These are phyloP conservation scores for Brachionus koreanus DNA, from an alignment of 1,140 invertebrate species.

Conservation along the genomic window DNA sequence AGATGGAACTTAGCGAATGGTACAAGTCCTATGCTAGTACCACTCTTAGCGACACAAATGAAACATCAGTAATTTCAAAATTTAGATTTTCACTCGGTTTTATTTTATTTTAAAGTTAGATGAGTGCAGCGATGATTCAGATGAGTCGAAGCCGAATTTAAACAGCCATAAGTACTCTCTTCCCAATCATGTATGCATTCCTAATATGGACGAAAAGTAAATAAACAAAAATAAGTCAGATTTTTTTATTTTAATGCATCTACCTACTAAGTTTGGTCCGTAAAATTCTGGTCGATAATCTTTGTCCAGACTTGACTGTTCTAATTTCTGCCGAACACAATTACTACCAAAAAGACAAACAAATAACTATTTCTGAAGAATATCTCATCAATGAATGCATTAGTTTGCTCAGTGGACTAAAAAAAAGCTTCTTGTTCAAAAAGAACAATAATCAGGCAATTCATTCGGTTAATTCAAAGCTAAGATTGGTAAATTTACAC, in stretches of 20 bases:
- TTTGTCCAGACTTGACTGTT: neutral
- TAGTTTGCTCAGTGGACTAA: neutral
- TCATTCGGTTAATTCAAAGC: neutral
- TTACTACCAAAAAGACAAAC: constrained; percentile 30
- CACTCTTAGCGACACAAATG: neutral
- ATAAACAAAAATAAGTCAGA: neutral
- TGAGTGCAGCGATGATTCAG: neutral
- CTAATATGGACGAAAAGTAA: constrained; percentile 10
- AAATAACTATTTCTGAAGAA: neutral
- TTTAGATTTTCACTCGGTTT: neutral
- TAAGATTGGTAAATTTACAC: constrained; percentile 20
- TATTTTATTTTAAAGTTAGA: neutral
- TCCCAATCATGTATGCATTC: neutral
- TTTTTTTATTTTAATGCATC: neutral
- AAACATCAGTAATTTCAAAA: neutral
- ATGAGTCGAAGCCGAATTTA: neutral
- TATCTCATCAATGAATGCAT: constrained; percentile 9
- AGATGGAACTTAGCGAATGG: constrained; percentile 11
- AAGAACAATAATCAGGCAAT: neutral
- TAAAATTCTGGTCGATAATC: neutral
- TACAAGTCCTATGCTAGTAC: constrained; percentile 9
- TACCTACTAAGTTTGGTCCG: neutral
- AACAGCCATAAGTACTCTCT: neutral
- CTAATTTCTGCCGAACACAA: neutral
- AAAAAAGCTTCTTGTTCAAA: neutral